A percentile compares a stretch with the other conserved stretches of the same genome.
phyloP scores from a whole-genome alignment of 2,113 vertebrate genomes.

The Leptocoma aspasia region DNA sequence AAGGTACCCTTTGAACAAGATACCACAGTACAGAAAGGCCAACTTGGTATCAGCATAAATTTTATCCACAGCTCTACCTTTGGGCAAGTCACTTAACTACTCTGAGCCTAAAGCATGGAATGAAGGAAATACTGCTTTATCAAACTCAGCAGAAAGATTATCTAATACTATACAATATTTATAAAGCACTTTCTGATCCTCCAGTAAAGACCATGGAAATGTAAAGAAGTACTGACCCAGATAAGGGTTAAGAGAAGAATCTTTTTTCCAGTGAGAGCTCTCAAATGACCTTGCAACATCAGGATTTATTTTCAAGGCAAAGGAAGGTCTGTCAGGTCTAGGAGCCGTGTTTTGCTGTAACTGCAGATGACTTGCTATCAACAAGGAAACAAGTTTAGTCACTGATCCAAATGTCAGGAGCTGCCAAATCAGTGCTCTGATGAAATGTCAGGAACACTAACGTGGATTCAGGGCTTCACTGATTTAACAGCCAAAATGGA shows the following conservation, averaged over 20 bases:
- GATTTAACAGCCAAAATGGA: slow-evolving; percentile 10
- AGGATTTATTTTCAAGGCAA: slow-evolving; percentile 32
- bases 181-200: slow-evolving; percentile 8
- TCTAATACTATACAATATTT: neutral
- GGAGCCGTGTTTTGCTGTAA: neutral
- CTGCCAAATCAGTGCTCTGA: slow-evolving; percentile 39
- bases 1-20: neutral
- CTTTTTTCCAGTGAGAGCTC: slow-evolving; percentile 6
- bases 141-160: neutral
- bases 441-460: slow-evolving; percentile 40
- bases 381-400: slow-evolving; percentile 53
- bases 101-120: neutral
- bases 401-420: slow-evolving; percentile 46
- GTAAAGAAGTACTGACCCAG: slow-evolving; percentile 3
- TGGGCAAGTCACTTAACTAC: neutral
- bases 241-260: slow-evolving; percentile 13
- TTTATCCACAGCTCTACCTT: neutral
- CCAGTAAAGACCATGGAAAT: neutral
- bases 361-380: slow-evolving; percentile 36
- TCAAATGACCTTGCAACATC: slow-evolving; percentile 27
- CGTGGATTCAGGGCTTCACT: neutral
- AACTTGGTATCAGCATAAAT: neutral
- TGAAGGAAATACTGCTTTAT: neutral
- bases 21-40: neutral
- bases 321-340: slow-evolving; percentile 4